A percentile compares a stretch with the other conserved stretches of the same genome.
Evolutionary conservation across 2,888 invertebrate species (phyloP).

Genomic region (Drosophila sordidula): DNA sequence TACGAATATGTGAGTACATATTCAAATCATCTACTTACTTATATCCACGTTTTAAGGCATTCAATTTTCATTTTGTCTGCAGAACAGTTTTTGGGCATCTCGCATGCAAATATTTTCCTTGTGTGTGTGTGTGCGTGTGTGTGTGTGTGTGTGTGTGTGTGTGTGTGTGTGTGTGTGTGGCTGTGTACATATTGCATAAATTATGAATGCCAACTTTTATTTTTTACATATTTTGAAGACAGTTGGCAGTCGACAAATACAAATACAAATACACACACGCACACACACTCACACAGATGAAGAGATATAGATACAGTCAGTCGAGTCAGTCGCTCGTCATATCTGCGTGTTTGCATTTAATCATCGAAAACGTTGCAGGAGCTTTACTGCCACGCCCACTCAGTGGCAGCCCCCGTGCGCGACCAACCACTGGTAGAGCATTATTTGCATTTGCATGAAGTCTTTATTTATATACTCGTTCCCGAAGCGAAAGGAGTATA

Average conservation of each 20-base stretch:
- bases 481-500: no score
- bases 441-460: slow-evolving; percentile 54
- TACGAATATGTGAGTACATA: slow-evolving; percentile 41
- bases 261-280: slow-evolving; percentile 31
- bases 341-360: slow-evolving; percentile 81
- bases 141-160: slow-evolving; percentile 41
- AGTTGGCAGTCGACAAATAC: slow-evolving; percentile 73
- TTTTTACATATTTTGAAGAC: slow-evolving; percentile 79
- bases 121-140: slow-evolving; percentile 7
- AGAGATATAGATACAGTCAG: slow-evolving; percentile 29
- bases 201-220: slow-evolving; percentile 78
- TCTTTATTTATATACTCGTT: background rate
- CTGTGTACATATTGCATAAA: slow-evolving; percentile 75
- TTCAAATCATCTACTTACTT: slow-evolving; percentile 62
- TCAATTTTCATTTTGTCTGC: slow-evolving; percentile 71
- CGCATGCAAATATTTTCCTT: slow-evolving; percentile 57
- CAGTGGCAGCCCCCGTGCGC: background rate
- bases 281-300: background rate
- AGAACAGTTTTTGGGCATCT: slow-evolving; percentile 48
- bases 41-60: slow-evolving; percentile 66
- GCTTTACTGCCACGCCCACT: slow-evolving; percentile 43
- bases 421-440: slow-evolving; percentile 22
- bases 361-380: slow-evolving; percentile 79
- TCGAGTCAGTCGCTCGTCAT: slow-evolving; percentile 67
- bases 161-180: slow-evolving; percentile 13